These are phyloP conservation scores for Cryptoleucopteryx plumbea DNA, from an alignment of 2,113 vertebrate genomes.

Conservation along the genomic window DNA sequence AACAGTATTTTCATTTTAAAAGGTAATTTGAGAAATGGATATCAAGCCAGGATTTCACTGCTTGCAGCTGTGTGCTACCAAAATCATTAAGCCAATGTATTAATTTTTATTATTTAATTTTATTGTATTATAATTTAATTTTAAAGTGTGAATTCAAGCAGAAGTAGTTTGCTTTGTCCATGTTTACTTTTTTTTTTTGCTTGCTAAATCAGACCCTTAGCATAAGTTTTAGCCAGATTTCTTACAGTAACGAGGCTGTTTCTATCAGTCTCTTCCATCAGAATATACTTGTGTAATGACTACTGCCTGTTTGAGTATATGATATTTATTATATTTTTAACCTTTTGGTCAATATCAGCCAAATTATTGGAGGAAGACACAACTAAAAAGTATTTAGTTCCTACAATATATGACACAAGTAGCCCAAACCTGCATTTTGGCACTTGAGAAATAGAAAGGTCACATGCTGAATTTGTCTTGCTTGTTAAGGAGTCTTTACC, in stretches of 20 bases:
- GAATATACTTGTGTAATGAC: not conserved
- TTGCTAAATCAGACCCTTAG: not conserved
- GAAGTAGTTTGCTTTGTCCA: not conserved
- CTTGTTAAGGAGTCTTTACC: not conserved
- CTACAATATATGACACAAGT: not conserved
- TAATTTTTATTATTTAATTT: no score
- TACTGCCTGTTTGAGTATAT: not conserved
- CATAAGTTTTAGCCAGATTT: not conserved
- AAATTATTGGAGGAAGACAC: not conserved
- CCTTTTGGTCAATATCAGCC: not conserved
- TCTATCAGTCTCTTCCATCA: not conserved
- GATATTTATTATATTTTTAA: not conserved
- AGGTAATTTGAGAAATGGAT: not conserved
- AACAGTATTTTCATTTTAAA: not conserved
- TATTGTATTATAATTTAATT: not conserved
- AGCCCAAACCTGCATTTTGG: not conserved
- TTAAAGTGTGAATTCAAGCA: not conserved
- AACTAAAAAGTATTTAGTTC: not conserved
- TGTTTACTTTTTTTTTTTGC: no score
- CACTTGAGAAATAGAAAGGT: not conserved
- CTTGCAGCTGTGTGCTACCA: not conserved
- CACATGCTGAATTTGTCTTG: not conserved
- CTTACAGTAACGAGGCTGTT: not conserved
- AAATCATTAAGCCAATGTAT: not conserved
- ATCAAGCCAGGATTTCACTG: not conserved